A percentile compares a stretch with the other conserved stretches of the same genome.
phyloP scores from a whole-genome alignment of 2,113 vertebrate genomes.

The Psittacula cyanocephala region DNA sequence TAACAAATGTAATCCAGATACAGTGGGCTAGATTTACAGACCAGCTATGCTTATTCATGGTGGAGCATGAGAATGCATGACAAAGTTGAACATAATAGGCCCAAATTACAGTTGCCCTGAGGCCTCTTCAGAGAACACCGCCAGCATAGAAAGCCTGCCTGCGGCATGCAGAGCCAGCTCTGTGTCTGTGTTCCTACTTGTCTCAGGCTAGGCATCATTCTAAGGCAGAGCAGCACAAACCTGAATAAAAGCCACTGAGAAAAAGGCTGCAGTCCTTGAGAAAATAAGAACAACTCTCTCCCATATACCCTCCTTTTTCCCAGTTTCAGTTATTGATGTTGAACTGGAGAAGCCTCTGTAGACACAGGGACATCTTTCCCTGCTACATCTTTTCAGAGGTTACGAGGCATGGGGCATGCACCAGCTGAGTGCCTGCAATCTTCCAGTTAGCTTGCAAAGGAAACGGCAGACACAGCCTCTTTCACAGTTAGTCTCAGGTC shows the following conservation, averaged over 20 bases:
- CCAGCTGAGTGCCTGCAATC: not conserved
- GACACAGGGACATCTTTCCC: not conserved
- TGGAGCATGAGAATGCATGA: not conserved
- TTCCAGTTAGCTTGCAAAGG: not conserved
- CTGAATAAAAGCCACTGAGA: not conserved
- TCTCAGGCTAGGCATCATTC: not conserved
- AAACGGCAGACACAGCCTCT: not conserved
- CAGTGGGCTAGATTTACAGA: constrained; percentile 1
- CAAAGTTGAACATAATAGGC: not conserved
- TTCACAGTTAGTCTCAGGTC: not conserved
- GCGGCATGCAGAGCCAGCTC: not conserved
- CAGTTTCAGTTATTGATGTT: not conserved
- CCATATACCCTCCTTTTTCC: not conserved
- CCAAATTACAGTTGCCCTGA: not conserved
- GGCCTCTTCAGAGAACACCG: not conserved
- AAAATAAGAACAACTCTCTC: not conserved
- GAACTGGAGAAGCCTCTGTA: not conserved
- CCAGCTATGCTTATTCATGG: not conserved
- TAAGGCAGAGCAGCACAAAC: not conserved
- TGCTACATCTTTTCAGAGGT: not conserved
- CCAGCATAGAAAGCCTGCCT: not conserved
- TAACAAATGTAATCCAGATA: constrained; percentile 68
- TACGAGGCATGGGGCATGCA: not conserved
- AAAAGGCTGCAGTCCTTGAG: not conserved
- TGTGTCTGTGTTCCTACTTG: not conserved